These are phyloP conservation scores for Drosophila putrida DNA, from an alignment of 2,888 invertebrate species.

Conservation along the genomic window DNA sequence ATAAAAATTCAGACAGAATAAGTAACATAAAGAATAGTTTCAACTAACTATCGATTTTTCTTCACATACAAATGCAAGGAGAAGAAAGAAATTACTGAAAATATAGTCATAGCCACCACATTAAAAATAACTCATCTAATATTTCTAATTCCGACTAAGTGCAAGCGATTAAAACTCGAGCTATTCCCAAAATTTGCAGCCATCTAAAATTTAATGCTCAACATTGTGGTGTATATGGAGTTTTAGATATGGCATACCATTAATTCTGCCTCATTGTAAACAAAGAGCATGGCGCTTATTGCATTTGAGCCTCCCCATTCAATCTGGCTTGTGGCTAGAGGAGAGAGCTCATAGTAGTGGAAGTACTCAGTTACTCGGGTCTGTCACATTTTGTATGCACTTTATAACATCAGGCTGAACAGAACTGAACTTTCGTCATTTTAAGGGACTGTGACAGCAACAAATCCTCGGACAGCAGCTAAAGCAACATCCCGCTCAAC, in stretches of 20 bases:
- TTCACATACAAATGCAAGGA: no score
- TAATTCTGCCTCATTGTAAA: conserved; percentile 46
- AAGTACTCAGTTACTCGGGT: conserved; percentile 6
- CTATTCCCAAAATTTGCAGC: not conserved
- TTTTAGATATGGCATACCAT: conserved; percentile 26
- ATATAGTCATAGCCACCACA: no score
- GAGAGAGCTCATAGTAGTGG: conserved; percentile 15
- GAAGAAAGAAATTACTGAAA: no score
- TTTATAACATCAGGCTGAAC: conserved; percentile 43
- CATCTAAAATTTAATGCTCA: conserved; percentile 14
- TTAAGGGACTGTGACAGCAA: conserved; percentile 38
- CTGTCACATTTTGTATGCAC: conserved; percentile 58
- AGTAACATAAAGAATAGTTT: no score
- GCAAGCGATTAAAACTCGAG: not conserved
- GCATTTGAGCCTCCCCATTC: conserved; percentile 64
- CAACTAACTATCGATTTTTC: not conserved
- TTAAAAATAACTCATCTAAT: no score
- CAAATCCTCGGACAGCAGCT: conserved; percentile 52
- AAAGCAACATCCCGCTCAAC: not conserved
- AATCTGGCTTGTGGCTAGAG: conserved; percentile 57
- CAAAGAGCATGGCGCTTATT: conserved; percentile 51
- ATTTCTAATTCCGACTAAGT: not conserved
- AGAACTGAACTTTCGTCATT: conserved; percentile 57
- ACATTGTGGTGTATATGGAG: conserved; percentile 17
- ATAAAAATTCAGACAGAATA: no score